phyloP scores from a whole-genome alignment of 2,113 vertebrate species.

The Thamnophis sirtalis region DNA sequence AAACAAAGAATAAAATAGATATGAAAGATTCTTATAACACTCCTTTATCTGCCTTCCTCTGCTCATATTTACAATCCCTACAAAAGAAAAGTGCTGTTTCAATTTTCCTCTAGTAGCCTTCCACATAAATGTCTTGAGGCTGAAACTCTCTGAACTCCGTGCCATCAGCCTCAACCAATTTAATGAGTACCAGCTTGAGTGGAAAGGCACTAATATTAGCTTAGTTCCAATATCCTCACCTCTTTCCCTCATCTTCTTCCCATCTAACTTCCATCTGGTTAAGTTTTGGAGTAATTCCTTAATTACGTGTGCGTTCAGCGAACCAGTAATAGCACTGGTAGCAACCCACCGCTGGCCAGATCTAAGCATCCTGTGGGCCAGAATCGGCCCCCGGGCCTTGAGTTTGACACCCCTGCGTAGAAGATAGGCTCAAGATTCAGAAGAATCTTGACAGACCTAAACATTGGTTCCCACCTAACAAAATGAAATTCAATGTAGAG shows the following conservation, averaged over 20 bases:
- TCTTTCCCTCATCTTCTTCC: background rate
- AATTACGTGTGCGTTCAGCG: too few species aligned
- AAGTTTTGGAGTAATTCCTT: background rate
- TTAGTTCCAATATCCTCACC: fast-evolving
- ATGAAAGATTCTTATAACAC: background rate
- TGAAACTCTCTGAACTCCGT: background rate
- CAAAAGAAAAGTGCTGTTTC: fast-evolving
- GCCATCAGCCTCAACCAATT: background rate
- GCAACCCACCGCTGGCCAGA: too few species aligned
- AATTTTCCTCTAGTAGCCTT: background rate
- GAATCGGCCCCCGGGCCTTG: too few species aligned
- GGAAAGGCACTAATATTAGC: background rate
- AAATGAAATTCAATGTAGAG: too few species aligned
- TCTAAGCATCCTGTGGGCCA: too few species aligned
- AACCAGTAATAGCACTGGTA: too few species aligned
- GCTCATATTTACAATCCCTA: fast-evolving
- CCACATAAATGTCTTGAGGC: background rate
- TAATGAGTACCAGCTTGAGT: background rate
- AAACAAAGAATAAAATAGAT: background rate
- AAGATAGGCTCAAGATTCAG: too few species aligned
- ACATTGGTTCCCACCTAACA: too few species aligned
- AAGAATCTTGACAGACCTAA: too few species aligned
- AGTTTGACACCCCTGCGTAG: too few species aligned
- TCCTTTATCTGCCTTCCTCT: background rate
- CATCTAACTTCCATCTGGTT: background rate